These are phyloP conservation scores for Ganaspis brasiliensis DNA, from an alignment of 2,888 invertebrate species.

Conservation along the genomic window DNA sequence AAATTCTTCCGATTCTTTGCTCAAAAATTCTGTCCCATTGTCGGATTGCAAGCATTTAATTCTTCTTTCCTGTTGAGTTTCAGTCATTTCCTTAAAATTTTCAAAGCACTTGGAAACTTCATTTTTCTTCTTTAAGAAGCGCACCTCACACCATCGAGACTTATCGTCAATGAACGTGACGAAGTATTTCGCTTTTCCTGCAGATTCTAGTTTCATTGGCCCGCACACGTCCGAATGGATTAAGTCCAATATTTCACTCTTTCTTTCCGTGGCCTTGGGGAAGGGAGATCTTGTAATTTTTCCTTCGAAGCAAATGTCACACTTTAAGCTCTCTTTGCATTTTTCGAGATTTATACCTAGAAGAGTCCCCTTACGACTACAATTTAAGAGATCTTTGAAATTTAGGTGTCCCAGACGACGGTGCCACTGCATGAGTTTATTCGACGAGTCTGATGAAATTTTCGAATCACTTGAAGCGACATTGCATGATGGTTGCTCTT, in stretches of 20 bases:
- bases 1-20: constrained; percentile 54
- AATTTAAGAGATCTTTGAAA: too few species aligned
- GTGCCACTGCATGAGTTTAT: too few species aligned
- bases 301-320: constrained; percentile 45
- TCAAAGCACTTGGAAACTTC: constrained; percentile 52
- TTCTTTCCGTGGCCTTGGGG: constrained; percentile 47
- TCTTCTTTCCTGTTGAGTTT: constrained; percentile 48
- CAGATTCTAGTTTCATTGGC: constrained; percentile 43
- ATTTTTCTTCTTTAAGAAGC: constrained; percentile 53
- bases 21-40: constrained; percentile 56
- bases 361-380: too few species aligned
- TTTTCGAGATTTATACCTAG: constrained; percentile 32
- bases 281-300: constrained; percentile 50
- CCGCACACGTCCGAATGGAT: constrained; percentile 54
- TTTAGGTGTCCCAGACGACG: too few species aligned
- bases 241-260: constrained; percentile 43
- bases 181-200: constrained; percentile 48
- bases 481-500: neutral
- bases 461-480: neutral
- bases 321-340: constrained; percentile 16
- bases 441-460: too few species aligned
- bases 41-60: constrained; percentile 56
- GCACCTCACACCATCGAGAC: constrained; percentile 49
- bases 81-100: constrained; percentile 50
- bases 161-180: constrained; percentile 57